Evolutionary conservation across 2,113 vertebrate genomes (phyloP).

Genomic region (Lynx canadensis): DNA sequence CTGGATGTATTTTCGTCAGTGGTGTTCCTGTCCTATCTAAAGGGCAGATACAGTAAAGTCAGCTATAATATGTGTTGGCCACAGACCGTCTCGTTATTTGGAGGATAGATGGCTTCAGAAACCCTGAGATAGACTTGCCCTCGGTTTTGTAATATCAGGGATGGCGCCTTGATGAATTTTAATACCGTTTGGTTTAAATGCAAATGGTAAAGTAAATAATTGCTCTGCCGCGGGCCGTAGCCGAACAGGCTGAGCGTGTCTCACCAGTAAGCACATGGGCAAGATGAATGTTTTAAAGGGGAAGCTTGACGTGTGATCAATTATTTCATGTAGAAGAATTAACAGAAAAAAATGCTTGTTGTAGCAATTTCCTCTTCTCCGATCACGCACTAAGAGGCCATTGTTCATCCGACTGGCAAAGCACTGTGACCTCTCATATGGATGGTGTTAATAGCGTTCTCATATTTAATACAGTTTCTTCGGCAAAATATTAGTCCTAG

Average conservation of each 20-base stretch:
- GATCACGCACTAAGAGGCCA: slow-evolving; percentile 10
- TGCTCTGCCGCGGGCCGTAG: slow-evolving; percentile 57
- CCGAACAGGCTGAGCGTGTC: slow-evolving; percentile 73
- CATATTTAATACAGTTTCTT: neutral
- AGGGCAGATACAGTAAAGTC: slow-evolving; percentile 64
- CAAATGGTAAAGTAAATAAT: slow-evolving; percentile 82
- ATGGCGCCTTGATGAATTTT: slow-evolving; percentile 75
- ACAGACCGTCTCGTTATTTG: slow-evolving; percentile 58
- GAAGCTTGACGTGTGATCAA: slow-evolving; percentile 77
- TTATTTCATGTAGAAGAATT: slow-evolving; percentile 76
- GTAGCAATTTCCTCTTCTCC: slow-evolving; percentile 70
- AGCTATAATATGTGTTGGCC: slow-evolving; percentile 57
- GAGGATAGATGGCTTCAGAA: slow-evolving; percentile 67
- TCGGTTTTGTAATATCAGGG: slow-evolving; percentile 59
- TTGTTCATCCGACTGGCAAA: neutral
- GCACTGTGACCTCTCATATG: fast-evolving
- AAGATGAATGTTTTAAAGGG: slow-evolving; percentile 70
- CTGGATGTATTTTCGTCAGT: neutral
- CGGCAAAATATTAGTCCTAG: neutral
- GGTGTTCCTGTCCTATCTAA: slow-evolving; percentile 64
- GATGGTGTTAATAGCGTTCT: neutral
- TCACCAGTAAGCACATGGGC: slow-evolving; percentile 66
- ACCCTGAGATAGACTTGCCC: slow-evolving; percentile 25
- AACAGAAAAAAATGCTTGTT: slow-evolving; percentile 70
- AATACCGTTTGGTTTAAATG: slow-evolving; percentile 81